Evolutionary conservation across 2,113 vertebrate species (phyloP), one percentile per base, ranked within the genome.

Genomic region (Delphinapterus leucas): DNA sequence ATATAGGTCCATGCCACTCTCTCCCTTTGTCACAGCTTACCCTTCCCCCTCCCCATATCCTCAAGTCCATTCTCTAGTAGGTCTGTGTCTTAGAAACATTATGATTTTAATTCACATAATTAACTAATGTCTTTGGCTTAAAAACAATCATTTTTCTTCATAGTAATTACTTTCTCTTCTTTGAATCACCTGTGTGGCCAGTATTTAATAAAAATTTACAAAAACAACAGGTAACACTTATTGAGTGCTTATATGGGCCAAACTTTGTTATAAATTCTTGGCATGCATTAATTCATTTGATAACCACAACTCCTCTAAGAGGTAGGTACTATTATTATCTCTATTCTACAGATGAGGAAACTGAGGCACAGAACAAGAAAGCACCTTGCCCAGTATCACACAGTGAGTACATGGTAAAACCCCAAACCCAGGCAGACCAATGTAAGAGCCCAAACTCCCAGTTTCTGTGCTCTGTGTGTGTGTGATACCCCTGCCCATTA

Each of bases 81-180:
- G 44, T 47, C 44, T 47, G 44, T 47, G 44, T 47, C 44, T 47
- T 47, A 77, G 33, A 82, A 95, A 81, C 12, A 81, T 65, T 74
- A 58, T 53, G 26, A 47, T 90, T 94, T 95, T 90, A 76, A 81
- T 53, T 25, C 17, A 44, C 18, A 47, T 91, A 73, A 90, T 31
- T 71, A 95, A 95, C 44, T 88, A 70, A 74, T 61, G 15, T 49
- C 31, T 81, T 87, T 81, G 9, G 7, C 28, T 97, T 87, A 41
- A 93, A 92, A 97, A 92, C 6, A 85, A 49, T 89, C 28, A 44
- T 74, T 81, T 97, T 76, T 84, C 67, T 47, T 23, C 74, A 65
- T 92, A 61, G 20, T 74, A 94, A 90, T 58, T 86, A 14, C 81
- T 88, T 85, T 76, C 17, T 88, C 25, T 58, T 79, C 82, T 89